Base-by-base conservation (phyloP, 2,113 vertebrate genomes). In the Heterochromis multidens region DNA sequence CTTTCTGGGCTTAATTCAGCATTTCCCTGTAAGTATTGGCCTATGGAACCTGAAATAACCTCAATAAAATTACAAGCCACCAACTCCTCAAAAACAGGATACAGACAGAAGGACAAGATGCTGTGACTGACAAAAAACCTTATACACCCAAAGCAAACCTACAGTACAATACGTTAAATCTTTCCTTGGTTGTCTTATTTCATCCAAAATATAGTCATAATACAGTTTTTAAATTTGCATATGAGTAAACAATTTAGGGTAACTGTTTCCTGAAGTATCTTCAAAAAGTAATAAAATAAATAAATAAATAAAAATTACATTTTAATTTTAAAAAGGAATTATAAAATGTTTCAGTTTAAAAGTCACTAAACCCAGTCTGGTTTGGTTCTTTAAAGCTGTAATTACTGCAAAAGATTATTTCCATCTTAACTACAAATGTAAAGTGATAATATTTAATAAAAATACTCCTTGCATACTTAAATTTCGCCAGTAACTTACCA, bases 31-130 rank as follows among this genome's bases (percentile, higher is more conserved):
- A 54, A 82, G 37, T 92, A 87, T 91, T 93, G 92, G 31, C 81
- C 83, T 21, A 63, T 14, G 29, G 33, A 83, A 83, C 74, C 40
- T 85, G 5, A 91, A 85, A 89, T 86, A 85, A 90, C 84, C 81
- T 90, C 52, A 11, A 33, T 63, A 67, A 90, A 91, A 88, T 77
- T 62, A 70, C 67, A 87, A 85, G 90, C 91, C 91, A 92, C 82
- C 88, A 91, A 85, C 76, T 93, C 77, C 14, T 87, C 27, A 79
- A 88, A 89, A 31, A 78, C 17, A 56, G 6, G 21, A 84, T 21
- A 17, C 52, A 82, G 61, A 59, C 54, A 84, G 16, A 80, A 67
- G 49, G 85, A 90, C 12, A 76, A 57, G 76, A 84, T 80, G 33
- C 72, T n/a, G 58, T 37, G 21, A 63, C 35, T 21, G 58, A 70